Base-by-base conservation (phyloP, 2,113 vertebrate genomes). In the Xyliphius kryptos region DNA sequence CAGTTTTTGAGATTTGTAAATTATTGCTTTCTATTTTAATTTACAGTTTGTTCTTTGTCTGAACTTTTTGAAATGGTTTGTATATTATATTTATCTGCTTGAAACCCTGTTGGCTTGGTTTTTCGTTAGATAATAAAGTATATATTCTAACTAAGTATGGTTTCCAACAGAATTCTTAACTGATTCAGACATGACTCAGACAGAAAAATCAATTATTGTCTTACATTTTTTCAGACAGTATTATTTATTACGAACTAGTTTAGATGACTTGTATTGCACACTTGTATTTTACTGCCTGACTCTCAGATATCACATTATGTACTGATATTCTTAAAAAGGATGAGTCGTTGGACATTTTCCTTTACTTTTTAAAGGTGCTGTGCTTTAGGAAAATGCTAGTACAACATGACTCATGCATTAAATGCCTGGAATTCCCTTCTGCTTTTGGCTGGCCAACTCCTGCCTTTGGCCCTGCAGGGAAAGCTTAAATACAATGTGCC, bases 361-460 rank as follows among this genome's bases (percentile, higher is more conserved):
- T 70, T 9, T 49, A 76, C 79, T 85, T 77, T 89, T 83, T 83
- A 81, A 86, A 84, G n/a, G 69, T 62, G 63, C 60, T 49, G 69
- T 77, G 75, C 77, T 79, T 77, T 83, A 75, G 83, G 79, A 84
- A 83, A 86, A 82, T 78, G 66, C 75, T 80, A 77, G 76, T 80
- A 75, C 74, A 69, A 70, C 64, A 57, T 83, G 81, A 85, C 77
- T 86, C 81, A 84, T 58, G 32, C 77, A 74, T 69, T 62, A 69
- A 76, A 68, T 80, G 80, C 71, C 75, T 77, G 82, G 86, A 88
- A 82, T 86, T 84, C 80, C 84, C 79, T 82, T 82, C 69, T 73
- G 68, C 81, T 70, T 71, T 72, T 82, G 76, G 82, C 72, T 72
- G 76, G 60, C 47, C 65, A 70, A 76, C 74, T 73, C 76, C 76